Evolutionary conservation across 2,113 vertebrate species (phyloP).

Genomic region (Mobula birostris): DNA sequence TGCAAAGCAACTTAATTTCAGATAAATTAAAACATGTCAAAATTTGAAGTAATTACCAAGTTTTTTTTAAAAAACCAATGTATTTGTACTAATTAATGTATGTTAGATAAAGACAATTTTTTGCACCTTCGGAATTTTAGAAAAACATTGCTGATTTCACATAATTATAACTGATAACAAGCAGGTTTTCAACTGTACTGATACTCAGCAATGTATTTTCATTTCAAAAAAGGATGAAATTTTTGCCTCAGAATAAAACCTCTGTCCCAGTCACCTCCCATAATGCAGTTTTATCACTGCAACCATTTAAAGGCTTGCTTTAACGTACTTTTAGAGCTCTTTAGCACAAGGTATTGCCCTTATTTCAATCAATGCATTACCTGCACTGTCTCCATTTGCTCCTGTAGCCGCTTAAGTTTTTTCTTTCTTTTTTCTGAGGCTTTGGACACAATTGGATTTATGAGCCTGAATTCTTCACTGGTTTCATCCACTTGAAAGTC

Average conservation of each 20-base stretch:
- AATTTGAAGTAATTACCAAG: background rate
- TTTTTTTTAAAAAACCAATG: background rate
- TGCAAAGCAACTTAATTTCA: background rate
- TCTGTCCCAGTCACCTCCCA: background rate
- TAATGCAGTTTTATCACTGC: background rate
- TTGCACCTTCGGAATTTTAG: background rate
- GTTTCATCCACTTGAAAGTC: conserved; percentile 93
- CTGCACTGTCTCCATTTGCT: conserved; percentile 54
- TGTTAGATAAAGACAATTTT: background rate
- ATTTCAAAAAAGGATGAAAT: background rate
- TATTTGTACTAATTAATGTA: background rate
- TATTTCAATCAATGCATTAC: conserved; percentile 49
- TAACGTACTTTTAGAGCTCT: background rate
- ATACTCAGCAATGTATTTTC: too few species aligned
- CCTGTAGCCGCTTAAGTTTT: conserved; percentile 69
- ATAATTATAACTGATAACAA: background rate
- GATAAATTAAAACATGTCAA: background rate
- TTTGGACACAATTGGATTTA: conserved; percentile 94
- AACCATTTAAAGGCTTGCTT: background rate
- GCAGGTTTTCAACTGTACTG: background rate
- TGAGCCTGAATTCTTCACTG: conserved; percentile 88
- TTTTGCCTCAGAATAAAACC: background rate
- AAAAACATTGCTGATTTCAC: background rate
- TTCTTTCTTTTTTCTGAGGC: conserved; percentile 82
- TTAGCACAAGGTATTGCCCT: background rate